phyloP scores from a whole-genome alignment of 2,888 invertebrate species.

The Dynastes grantii region DNA sequence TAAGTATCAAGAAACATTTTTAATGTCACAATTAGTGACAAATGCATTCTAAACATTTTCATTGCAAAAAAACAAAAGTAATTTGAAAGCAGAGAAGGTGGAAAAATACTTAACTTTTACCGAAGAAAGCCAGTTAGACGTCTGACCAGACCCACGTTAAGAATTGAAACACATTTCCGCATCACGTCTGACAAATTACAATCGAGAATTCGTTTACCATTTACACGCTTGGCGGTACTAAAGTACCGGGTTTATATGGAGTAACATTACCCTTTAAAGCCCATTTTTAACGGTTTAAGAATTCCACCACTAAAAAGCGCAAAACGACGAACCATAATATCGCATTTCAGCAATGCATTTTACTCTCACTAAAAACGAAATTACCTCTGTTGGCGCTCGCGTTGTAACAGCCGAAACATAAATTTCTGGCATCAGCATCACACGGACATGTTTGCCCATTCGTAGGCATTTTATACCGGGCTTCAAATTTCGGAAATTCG shows the following conservation, averaged over 20 bases:
- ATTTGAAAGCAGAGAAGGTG: too few relatives aligned
- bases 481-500: conserved; percentile 6
- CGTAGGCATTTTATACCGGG: conserved; percentile 7
- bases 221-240: background rate
- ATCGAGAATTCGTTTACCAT: too few relatives aligned
- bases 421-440: conserved; percentile 17
- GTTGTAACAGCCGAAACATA: background rate
- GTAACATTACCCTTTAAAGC: conserved; percentile 7
- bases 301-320: background rate
- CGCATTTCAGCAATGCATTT: conserved; percentile 18
- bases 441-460: conserved; percentile 19
- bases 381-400: conserved; percentile 1
- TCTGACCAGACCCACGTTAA: too few relatives aligned
- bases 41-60: too few relatives aligned
- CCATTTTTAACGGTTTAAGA: background rate
- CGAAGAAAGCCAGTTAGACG: too few relatives aligned
- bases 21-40: too few relatives aligned
- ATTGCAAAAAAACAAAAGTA: too few relatives aligned
- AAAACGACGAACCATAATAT: background rate
- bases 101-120: too few relatives aligned
- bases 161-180: too few relatives aligned
- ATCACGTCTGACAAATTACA: too few relatives aligned
- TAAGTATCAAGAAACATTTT: too few relatives aligned
- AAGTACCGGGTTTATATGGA: conserved; percentile 4
- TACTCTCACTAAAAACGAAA: conserved; percentile 15